Base-by-base conservation (phyloP, 2,113 vertebrate genomes). In the Sinocyclocheilus rhinocerous region DNA sequence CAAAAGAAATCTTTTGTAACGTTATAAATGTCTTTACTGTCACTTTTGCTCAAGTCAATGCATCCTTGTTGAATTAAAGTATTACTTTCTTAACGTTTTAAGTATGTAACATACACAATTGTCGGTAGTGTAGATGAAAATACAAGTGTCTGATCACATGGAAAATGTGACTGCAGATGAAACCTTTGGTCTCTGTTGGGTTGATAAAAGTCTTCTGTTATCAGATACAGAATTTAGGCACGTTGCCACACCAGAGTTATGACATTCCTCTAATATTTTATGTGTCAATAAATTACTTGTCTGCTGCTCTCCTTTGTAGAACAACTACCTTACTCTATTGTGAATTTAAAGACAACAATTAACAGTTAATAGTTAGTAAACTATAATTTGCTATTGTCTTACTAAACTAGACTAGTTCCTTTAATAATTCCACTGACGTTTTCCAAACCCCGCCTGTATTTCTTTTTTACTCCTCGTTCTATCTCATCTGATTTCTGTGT, bases 141-240 rank as follows among this genome's bases (percentile, higher is more conserved):
- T n/a, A 39, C 18, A 3, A 3, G 20, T 12, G 20, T 78, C 76
- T 29, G 18, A 52, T 69, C 8, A 81, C 16, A 24, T 85, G 7
- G n/a, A 8, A 77, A 26, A 55, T 48, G n/a, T 59, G n/a, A 79
- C 4, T 48, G 20, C 57, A 24, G 9, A 72, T 57, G 6, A 69
- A 85, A 94, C 92, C 93, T 11, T 94, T 94, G 93, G 80, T 87
- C 92, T 84, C 12, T 39, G 69, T 87, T 86, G 80, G 45, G 18
- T 57, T 63, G 83, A 86, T 42, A 57, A 75, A 87, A 83, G 52
- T 36, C n/a, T 70, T 82, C 48, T 61, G 50, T 86, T 86, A 86
- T 87, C 57, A 61, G 73, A 78, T 48, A 63, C 42, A 48, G 26
- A 52, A 83, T 36, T 50, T 22, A 52, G 10, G 6, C 65, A 9